These are phyloP conservation scores for Neoniphon sammara DNA, from an alignment of 2,797 vertebrate genomes.

Conservation along the genomic window DNA sequence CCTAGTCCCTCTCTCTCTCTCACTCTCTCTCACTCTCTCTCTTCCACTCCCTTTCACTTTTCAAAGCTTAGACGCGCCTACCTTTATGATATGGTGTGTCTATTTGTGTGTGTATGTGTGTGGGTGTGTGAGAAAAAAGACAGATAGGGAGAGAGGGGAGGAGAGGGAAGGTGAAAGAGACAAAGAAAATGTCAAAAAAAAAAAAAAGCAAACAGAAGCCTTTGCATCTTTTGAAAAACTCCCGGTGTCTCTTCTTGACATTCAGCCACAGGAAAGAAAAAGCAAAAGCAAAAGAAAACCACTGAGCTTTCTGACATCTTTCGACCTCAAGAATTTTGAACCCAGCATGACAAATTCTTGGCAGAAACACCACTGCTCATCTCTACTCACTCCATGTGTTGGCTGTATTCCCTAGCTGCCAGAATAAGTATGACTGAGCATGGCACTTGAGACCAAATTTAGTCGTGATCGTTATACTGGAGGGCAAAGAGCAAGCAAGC, in stretches of 20 bases:
- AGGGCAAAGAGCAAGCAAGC: too few relatives aligned
- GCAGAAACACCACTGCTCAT: constrained; percentile 9
- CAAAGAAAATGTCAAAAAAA: background rate
- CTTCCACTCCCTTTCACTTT: constrained; percentile 56
- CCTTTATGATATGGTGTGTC: background rate
- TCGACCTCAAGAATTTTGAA: constrained; percentile 71
- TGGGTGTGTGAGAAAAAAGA: background rate
- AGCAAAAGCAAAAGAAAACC: background rate
- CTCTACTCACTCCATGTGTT: constrained; percentile 16
- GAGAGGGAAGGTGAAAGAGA: background rate
- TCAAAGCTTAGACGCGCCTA: constrained; percentile 35
- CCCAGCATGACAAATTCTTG: constrained; percentile 57
- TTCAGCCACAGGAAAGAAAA: background rate
- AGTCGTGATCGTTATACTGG: too few relatives aligned
- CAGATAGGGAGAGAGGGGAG: too few relatives aligned
- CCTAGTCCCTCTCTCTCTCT: constrained; percentile 9
- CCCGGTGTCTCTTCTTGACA: background rate
- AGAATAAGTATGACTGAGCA: too few relatives aligned
- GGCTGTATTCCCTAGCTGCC: background rate
- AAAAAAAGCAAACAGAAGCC: background rate
- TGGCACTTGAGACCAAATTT: too few relatives aligned
- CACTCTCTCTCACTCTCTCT: too few relatives aligned
- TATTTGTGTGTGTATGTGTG: background rate
- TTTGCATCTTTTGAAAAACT: background rate
- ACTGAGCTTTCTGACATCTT: constrained; percentile 20